Evolutionary conservation across 2,888 invertebrate species (phyloP), one percentile per base, ranked within the genome.

Genomic region (Ennomos fuscantarius): DNA sequence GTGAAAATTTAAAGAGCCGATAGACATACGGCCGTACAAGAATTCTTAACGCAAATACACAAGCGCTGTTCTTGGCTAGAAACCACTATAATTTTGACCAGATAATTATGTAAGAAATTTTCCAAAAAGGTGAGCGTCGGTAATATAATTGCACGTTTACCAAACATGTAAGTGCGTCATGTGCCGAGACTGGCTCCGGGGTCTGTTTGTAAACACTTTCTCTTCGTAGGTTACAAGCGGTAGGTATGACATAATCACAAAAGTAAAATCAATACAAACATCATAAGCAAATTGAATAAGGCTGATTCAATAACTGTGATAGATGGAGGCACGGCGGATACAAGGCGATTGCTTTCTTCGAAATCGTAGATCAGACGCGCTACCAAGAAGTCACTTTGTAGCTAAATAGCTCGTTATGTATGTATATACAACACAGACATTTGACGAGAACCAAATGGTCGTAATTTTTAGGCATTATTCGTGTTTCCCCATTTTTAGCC

Each of bases 1-100:
- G 66, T 60, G 62, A 70, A 74, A 68, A 70, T 68, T 69, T 54
- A 50, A 67, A 69, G 66, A 66, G 66, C 65, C 61, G 49, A 8
- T 6, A 11, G 36, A 6, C 11, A 11, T 8, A 13, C 32, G 9
- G 24, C 15, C 9, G 11, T 39, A 15, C 39, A 45, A 44, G 43
- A 40, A 31, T 50, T 49, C 43, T 39, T 12, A 34, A 43, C 44
- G 44, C 8, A n/a, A 13, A 32, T 40, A 15, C 8, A n/a, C 12
- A 40, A 12, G 36, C 31, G 11, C 13, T 44, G 41, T 11, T 2
- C 41, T 10, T 9, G 2, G 9, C 32, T 40, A 40, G 13, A 11
- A 40, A 13, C 6, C 24, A 24, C 24, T 24, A 6, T 24, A 6
- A 24, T 1, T 24, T 24, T 24, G 24, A 24, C 24, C 24, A 24